Conservation (phyloP, 2,888 invertebrate species). For the Pterostichus madidus region DNA sequence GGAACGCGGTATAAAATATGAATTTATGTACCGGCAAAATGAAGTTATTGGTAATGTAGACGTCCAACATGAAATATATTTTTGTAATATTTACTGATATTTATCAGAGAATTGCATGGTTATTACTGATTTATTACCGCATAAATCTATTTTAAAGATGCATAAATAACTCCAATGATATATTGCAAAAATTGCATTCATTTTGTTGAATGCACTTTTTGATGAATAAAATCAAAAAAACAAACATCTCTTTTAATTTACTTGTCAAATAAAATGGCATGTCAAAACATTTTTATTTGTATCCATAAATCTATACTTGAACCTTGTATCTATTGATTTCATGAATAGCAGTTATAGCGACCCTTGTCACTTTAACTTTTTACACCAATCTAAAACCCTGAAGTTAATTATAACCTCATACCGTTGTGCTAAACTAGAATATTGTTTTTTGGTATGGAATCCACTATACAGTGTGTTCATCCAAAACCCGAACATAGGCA, state of each 20-base stretch:
- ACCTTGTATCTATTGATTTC: too few relatives aligned
- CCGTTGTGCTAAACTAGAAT: too few relatives aligned
- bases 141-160: conserved; percentile 50
- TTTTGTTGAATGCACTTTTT: conserved; percentile 22
- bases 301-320: conserved; percentile 1
- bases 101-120: conserved; percentile 49
- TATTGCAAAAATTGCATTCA: conserved; percentile 30
- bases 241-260: conserved; percentile 26
- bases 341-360: too few relatives aligned
- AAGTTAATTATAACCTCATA: too few relatives aligned
- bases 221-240: conserved; percentile 33
- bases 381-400: too few relatives aligned
- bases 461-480: too few relatives aligned
- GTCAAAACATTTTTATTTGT: conserved; percentile 25
- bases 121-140: conserved; percentile 40
- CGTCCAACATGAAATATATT: conserved; percentile 50
- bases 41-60: conserved; percentile 39
- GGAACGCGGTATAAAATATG: conserved; percentile 27
- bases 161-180: conserved; percentile 39
- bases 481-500: too few relatives aligned
- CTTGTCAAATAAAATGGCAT: conserved; percentile 24
- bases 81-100: conserved; percentile 50
- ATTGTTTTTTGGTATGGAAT: too few relatives aligned
- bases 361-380: too few relatives aligned
- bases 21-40: conserved; percentile 32